Evolutionary conservation across 2,888 invertebrate genomes (phyloP), one percentile per base, ranked within the genome.

Genomic region (Caenorhabditis macrosperma): DNA sequence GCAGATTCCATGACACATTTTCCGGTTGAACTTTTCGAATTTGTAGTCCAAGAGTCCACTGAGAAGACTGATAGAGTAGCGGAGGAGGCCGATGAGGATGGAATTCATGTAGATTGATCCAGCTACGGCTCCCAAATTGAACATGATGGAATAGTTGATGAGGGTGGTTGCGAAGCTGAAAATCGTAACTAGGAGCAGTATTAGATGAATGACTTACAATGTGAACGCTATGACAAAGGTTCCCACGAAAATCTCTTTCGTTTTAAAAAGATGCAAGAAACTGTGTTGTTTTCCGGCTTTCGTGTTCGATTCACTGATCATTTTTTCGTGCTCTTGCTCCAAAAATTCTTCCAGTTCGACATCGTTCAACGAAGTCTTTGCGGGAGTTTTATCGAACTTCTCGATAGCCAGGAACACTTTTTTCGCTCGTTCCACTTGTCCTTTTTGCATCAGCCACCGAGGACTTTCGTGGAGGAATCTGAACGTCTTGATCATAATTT

Each of bases 361-460:
- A 1, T 54, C 75, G 52, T 61, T 24, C n/a, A 71, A 41, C 5
- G 28, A 63, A 15, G 57, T 38, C 22, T 28, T 12, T 12, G 22
- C 44, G 0, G 52, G 28, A 10, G 38, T 22, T 26, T 69, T 64
- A 50, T 80, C 67, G 28, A 80, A 71, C 28, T 80, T 71, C 24
- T 67, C 57, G 33, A 80, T 80, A 1, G 46, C 41, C 17, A 71
- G n/a, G 33, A 71, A 66, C 22, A 67, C 55, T 46, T 61, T 67
- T 35, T 71, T 59, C 2, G 80, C 80, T 22, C 61, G 15, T 0
- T 46, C 33, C 1, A 80, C 59, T 61, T 61, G 46, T 44, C 76
- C 80, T 44, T 80, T 80, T 52, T 80, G 80, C 80, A 80, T 80
- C 28, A 80, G 22, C 80, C 80, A 80, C n/a, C 80, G 69, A 5